A percentile compares a stretch with the other conserved stretches of the same genome.
Evolutionary conservation across 2,113 vertebrate species (phyloP).

Genomic region (cattle (Bos taurus)): DNA sequence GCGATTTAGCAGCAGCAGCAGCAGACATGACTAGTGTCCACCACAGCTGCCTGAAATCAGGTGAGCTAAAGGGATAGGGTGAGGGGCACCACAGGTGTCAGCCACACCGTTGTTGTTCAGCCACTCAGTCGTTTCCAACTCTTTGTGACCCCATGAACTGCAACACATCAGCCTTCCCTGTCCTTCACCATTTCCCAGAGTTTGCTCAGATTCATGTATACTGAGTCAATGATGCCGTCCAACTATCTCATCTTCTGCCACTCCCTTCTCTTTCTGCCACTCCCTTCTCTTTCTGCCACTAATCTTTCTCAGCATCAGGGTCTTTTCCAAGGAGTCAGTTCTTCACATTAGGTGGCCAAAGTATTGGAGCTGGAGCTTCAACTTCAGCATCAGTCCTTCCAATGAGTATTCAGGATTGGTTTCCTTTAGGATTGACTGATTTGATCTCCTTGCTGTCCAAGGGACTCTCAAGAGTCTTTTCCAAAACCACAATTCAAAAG

Average conservation of each 20-base stretch:
- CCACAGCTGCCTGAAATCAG: background rate
- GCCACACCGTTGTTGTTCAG: background rate
- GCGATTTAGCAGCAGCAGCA: rapidly evolving
- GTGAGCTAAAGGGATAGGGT: background rate
- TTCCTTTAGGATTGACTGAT: background rate
- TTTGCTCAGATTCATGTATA: background rate
- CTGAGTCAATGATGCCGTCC: background rate
- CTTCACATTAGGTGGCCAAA: background rate
- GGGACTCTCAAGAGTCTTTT: background rate
- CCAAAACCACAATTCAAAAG: background rate
- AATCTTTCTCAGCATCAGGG: background rate
- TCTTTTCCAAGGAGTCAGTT: background rate
- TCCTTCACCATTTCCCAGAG: background rate
- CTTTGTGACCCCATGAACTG: background rate
- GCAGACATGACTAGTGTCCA: background rate
- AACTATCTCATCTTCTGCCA: background rate
- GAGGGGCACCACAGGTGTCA: background rate
- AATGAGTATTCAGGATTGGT: background rate
- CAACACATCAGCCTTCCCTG: background rate
- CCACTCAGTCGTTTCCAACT: background rate
- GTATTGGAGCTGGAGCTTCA: background rate
- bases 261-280: background rate
- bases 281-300: background rate
- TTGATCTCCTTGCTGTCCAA: background rate
- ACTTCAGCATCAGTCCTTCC: background rate